Conservation (phyloP, 2,113 vertebrate species). For the Xyliphius kryptos region DNA sequence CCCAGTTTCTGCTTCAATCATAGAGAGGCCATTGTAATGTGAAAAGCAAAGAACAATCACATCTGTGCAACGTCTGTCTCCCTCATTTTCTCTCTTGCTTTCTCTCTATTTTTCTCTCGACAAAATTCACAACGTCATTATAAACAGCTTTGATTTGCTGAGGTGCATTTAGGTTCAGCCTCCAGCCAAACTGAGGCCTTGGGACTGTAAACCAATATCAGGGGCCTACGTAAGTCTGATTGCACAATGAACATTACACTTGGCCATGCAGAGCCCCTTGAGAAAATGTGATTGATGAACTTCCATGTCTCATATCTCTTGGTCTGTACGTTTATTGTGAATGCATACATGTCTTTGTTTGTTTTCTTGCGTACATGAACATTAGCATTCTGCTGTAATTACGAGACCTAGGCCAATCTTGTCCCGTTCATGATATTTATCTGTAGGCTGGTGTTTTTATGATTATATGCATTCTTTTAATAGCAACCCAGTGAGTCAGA, state of each 20-base stretch:
- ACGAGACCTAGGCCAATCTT: slow-evolving; percentile 46
- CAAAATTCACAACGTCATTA: slow-evolving; percentile 52
- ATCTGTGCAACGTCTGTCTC: slow-evolving; percentile 38
- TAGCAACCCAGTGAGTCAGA: slow-evolving; percentile 51
- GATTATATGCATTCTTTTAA: slow-evolving; percentile 61
- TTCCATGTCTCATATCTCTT: slow-evolving; percentile 29
- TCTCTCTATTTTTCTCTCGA: slow-evolving; percentile 8
- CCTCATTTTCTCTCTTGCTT: slow-evolving; percentile 12
- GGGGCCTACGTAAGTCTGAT: slow-evolving; percentile 55
- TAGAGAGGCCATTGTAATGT: slow-evolving; percentile 36
- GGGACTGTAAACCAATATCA: slow-evolving; percentile 61
- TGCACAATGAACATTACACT: slow-evolving; percentile 58
- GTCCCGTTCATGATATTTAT: slow-evolving; percentile 56
- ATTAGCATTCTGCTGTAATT: slow-evolving; percentile 21
- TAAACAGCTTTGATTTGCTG: slow-evolving; percentile 62
- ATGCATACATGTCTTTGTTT: slow-evolving; percentile 15
- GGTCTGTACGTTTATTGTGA: background rate
- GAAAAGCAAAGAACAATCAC: slow-evolving; percentile 44
- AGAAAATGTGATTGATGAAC: slow-evolving; percentile 61
- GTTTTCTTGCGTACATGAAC: slow-evolving; percentile 13
- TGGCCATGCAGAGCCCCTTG: slow-evolving; percentile 52
- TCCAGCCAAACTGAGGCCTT: slow-evolving; percentile 55
- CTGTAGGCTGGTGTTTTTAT: slow-evolving; percentile 49
- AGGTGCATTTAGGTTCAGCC: slow-evolving; percentile 56
- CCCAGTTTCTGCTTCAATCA: slow-evolving; percentile 28